Conservation (phyloP, 2,797 vertebrate species). For the Sarcophilus harrisii region DNA sequence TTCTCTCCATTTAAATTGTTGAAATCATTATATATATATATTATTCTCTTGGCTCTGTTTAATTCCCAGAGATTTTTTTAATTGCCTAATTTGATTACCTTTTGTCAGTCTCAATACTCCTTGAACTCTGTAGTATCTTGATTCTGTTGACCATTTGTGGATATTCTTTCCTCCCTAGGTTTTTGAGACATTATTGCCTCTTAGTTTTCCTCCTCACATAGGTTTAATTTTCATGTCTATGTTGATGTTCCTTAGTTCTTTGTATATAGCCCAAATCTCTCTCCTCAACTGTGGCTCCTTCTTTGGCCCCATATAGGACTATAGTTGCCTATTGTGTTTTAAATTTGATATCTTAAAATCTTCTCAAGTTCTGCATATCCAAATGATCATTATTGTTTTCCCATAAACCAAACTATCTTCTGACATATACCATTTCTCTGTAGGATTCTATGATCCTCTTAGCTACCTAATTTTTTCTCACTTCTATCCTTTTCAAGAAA, state of each 20-base stretch:
- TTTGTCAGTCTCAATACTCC: neutral
- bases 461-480: neutral
- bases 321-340: neutral
- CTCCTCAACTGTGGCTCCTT: neutral
- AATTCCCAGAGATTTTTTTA: neutral
- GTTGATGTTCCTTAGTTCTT: neutral
- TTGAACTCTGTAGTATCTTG: neutral
- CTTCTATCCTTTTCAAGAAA: neutral
- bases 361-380: neutral
- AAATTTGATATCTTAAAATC: neutral
- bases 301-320: neutral
- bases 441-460: neutral
- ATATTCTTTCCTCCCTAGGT: neutral
- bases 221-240: neutral
- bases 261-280: neutral
- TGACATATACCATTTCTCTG: neutral
- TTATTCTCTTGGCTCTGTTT: neutral
- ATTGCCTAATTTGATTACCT: neutral
- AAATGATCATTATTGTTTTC: neutral
- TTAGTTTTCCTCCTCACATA: neutral
- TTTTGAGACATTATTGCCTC: neutral
- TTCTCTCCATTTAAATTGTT: neutral
- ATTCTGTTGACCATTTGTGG: neutral
- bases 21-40: neutral
- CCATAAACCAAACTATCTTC: neutral